Evolutionary conservation across 1,140 invertebrate species (phyloP).

Genomic region (Diprion similis): DNA sequence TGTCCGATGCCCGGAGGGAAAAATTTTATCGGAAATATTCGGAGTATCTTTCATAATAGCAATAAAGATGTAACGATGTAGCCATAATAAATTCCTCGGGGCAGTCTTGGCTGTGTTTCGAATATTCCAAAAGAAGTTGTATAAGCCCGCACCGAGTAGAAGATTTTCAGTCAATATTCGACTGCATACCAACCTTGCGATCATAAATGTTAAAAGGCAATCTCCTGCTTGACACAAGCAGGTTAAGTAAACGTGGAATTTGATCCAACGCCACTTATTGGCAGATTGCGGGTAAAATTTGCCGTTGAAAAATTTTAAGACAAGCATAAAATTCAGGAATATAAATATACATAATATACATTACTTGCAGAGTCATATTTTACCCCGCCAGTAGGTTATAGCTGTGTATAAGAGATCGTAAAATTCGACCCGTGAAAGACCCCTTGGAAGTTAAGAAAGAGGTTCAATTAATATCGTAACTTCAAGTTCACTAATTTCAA

Average conservation of each 20-base stretch:
- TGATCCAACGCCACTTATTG: not conserved
- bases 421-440: too few relatives aligned
- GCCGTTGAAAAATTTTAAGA: not conserved
- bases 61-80: constrained; percentile 1
- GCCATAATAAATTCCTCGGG: not conserved
- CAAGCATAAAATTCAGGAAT: not conserved
- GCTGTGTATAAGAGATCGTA: too few relatives aligned
- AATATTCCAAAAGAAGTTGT: not conserved
- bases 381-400: too few relatives aligned
- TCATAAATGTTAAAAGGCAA: not conserved
- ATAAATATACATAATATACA: too few relatives aligned
- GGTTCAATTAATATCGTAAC: too few relatives aligned
- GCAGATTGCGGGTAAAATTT: not conserved
- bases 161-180: not conserved
- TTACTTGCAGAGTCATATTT: too few relatives aligned
- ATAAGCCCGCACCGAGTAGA: not conserved
- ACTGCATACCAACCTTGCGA: not conserved
- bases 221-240: not conserved
- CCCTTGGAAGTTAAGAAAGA: too few relatives aligned
- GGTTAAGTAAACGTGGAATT: not conserved
- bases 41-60: not conserved
- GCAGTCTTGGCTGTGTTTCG: not conserved
- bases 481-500: too few relatives aligned
- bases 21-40: constrained; percentile 8
- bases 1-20: not conserved